phyloP scores from a whole-genome alignment of 2,888 invertebrate genomes.

The Ormyrus rosae region DNA sequence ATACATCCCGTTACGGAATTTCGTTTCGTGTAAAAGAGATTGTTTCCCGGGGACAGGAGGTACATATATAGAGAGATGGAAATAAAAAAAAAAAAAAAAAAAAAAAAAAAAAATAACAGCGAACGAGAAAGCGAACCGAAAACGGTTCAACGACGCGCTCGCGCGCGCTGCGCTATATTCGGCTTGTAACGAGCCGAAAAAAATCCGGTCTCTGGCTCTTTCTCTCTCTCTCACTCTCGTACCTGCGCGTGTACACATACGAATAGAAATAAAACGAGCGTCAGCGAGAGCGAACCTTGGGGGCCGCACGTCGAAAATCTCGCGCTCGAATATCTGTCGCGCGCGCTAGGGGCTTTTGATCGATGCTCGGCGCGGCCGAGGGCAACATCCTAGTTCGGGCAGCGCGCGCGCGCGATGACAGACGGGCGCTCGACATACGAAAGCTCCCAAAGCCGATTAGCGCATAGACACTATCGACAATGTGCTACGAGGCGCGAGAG shows the following conservation, averaged over 20 bases:
- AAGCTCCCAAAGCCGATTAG: constrained; percentile 49
- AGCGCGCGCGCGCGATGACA: background rate
- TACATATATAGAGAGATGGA: too few species aligned
- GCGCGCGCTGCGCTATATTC: constrained; percentile 14
- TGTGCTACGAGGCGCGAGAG: background rate
- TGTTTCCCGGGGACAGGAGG: constrained; percentile 8
- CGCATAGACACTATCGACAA: constrained; percentile 29
- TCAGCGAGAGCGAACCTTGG: background rate
- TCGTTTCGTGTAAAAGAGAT: constrained; percentile 31
- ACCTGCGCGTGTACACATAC: background rate
- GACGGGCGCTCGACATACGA: constrained; percentile 38
- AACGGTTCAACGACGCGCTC: background rate
- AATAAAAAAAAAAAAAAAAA: too few species aligned
- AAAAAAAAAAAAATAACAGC: background rate
- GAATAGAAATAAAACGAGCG: constrained; percentile 9
- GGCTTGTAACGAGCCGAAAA: constrained; percentile 34
- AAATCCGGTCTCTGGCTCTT: background rate
- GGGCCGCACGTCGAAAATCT: constrained; percentile 14
- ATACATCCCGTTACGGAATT: background rate
- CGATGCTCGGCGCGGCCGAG: background rate
- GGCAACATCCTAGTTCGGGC: background rate
- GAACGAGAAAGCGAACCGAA: background rate
- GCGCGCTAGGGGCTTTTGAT: background rate
- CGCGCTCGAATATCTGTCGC: background rate
- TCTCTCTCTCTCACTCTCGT: too few species aligned